Conservation (phyloP, 2,888 invertebrate genomes). For the Papilio elwesi region DNA sequence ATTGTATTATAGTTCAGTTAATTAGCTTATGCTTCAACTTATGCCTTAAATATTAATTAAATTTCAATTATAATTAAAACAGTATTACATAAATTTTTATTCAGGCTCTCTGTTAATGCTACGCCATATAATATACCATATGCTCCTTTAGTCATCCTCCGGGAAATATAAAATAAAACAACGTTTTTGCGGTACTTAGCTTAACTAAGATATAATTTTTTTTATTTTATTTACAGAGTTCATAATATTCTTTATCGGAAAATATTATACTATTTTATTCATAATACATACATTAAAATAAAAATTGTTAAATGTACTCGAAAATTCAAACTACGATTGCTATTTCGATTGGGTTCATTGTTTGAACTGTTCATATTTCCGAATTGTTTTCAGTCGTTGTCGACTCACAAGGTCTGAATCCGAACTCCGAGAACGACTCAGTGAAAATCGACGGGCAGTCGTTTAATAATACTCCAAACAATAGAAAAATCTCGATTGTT, state of each 20-base stretch:
- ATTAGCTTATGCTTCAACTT: no score
- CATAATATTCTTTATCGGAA: neutral
- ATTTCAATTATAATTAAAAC: no score
- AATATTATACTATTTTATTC: neutral
- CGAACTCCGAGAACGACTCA: neutral
- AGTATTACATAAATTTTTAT: no score
- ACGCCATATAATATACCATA: no score
- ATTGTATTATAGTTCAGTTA: no score
- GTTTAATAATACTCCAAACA: constrained; percentile 18
- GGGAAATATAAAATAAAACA: no score
- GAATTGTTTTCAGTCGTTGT: neutral
- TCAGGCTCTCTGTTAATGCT: no score
- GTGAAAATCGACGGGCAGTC: constrained; percentile 7
- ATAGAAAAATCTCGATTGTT: constrained; percentile 20
- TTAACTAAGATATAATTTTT: no score
- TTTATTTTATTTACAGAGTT: no score
- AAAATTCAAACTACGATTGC: neutral
- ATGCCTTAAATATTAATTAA: no score
- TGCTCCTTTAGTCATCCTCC: no score
- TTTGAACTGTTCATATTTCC: constrained; percentile 14
- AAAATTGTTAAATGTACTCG: neutral
- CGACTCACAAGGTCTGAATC: constrained; percentile 3
- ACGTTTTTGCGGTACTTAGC: no score
- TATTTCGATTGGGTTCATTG: constrained; percentile 9
- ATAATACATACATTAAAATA: neutral